Evolutionary conservation across 2,113 vertebrate species (phyloP), one percentile per base, ranked within the genome.

Genomic region (Antennarius striatus): DNA sequence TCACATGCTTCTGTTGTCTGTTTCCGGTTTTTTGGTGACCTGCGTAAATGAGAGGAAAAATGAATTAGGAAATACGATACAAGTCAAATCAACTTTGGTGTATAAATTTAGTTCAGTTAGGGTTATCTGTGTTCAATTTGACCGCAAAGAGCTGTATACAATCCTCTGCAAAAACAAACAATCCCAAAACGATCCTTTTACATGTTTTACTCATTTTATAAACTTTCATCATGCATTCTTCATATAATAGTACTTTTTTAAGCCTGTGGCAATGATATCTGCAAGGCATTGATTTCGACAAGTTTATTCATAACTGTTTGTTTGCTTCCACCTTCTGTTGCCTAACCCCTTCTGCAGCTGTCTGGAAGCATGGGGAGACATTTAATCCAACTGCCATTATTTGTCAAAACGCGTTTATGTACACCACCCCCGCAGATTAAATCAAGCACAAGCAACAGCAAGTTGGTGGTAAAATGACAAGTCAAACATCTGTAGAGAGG

Each of bases 401-500:
- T 56, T 56, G 40, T n/a, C 51, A 32, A 6, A 66, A 6, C 39
- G 54, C 8, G 22, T 16, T 52, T 6, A 16, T 16, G 10, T 43
- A 49, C 17, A 47, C 10, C 3, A 48, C 17, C 69, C 10, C 12
- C 13, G 32, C 15, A 45, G n/a, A 51, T 16, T 32, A 28, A 67
- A 51, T 49, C 15, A 30, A 49, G 36, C 45, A 47, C 22, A 58
- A 65, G n/a, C 40, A 49, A 11, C 40, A 61, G 28, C 28, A 42
- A 14, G 11, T 8, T 39, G 46, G 40, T 48, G 22, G 13, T 39
- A 48, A 76, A 65, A 56, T 46, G 15, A 64, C 43, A 28, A 10
- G 40, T n/a, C 14, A 30, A 15, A 62, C 53, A 45, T 45, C 56
- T n/a, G 14, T 6, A 17, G n/a, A 49, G n/a, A 16, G n/a, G n/a